Evolutionary conservation across 2,113 vertebrate genomes (phyloP).

Genomic region (Mesitornis unicolor): DNA sequence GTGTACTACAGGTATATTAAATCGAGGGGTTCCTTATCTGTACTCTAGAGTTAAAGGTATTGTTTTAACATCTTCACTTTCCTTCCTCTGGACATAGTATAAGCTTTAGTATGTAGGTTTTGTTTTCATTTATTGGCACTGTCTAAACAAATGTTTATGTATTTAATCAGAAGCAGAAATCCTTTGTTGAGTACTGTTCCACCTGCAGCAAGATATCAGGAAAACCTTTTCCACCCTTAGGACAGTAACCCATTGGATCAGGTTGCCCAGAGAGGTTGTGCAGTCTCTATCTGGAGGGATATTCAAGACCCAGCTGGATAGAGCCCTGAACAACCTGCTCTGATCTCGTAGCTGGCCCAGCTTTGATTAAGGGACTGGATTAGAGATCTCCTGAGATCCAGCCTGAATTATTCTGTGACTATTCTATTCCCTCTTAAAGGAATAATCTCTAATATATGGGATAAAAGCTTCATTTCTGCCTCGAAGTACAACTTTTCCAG

Average conservation of each 20-base stretch:
- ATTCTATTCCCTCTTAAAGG: neutral
- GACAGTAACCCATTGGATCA: neutral
- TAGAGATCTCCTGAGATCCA: neutral
- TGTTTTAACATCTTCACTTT: neutral
- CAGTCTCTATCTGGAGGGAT: neutral
- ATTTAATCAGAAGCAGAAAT: neutral
- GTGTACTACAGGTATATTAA: neutral
- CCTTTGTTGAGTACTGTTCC: neutral
- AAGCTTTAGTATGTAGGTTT: neutral
- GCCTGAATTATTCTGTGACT: neutral
- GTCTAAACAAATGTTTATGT: neutral
- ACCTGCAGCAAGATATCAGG: neutral
- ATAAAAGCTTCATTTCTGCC: neutral
- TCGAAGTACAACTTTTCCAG: neutral
- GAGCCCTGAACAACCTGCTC: neutral
- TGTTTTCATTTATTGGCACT: neutral
- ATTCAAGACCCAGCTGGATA: neutral
- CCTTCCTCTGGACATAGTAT: neutral
- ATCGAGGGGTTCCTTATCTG: neutral
- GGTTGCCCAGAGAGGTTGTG: neutral
- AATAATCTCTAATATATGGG: neutral
- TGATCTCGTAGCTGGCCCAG: neutral
- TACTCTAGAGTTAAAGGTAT: neutral
- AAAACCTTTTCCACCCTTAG: neutral
- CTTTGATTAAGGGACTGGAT: neutral